Evolutionary conservation across 2,113 vertebrate species (phyloP).

Genomic region (Lota lota): DNA sequence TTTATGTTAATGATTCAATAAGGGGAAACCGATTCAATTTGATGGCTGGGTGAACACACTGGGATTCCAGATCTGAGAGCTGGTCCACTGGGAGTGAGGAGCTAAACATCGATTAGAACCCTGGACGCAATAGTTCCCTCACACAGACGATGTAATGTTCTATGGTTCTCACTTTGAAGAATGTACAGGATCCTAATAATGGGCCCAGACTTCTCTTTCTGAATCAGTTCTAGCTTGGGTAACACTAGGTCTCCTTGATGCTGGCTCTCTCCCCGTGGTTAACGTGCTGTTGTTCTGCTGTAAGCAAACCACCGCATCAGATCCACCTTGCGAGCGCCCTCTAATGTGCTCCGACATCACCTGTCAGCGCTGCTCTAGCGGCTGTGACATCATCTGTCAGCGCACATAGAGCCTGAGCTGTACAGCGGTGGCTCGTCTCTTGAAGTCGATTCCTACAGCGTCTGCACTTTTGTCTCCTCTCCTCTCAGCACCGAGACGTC

Average conservation of each 20-base stretch:
- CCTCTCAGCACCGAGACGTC: slow-evolving; percentile 35
- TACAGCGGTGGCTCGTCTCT: slow-evolving; percentile 5
- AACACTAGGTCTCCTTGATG: too few relatives aligned
- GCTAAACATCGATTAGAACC: too few relatives aligned
- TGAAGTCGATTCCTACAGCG: slow-evolving; percentile 49
- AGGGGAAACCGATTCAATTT: slow-evolving; percentile 47
- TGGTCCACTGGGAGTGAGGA: too few relatives aligned
- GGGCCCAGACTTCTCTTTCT: too few relatives aligned
- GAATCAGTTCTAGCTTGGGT: too few relatives aligned
- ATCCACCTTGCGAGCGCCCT: slow-evolving; percentile 3
- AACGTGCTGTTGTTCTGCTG: background rate
- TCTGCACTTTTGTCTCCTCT: slow-evolving; percentile 57
- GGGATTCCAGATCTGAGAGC: slow-evolving; percentile 13
- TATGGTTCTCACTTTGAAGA: too few relatives aligned
- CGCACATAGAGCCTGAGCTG: slow-evolving; percentile 12
- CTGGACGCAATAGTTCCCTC: too few relatives aligned
- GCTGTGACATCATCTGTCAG: slow-evolving; percentile 42
- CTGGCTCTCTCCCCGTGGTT: too few relatives aligned
- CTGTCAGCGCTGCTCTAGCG: background rate
- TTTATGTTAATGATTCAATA: slow-evolving; percentile 28
- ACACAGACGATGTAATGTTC: too few relatives aligned
- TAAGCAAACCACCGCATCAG: slow-evolving; percentile 16
- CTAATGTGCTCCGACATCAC: background rate
- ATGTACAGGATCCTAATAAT: too few relatives aligned
- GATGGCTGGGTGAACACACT: slow-evolving; percentile 36